phyloP scores from a whole-genome alignment of 1,140 invertebrate genomes.

The Penaeus japonicus region DNA sequence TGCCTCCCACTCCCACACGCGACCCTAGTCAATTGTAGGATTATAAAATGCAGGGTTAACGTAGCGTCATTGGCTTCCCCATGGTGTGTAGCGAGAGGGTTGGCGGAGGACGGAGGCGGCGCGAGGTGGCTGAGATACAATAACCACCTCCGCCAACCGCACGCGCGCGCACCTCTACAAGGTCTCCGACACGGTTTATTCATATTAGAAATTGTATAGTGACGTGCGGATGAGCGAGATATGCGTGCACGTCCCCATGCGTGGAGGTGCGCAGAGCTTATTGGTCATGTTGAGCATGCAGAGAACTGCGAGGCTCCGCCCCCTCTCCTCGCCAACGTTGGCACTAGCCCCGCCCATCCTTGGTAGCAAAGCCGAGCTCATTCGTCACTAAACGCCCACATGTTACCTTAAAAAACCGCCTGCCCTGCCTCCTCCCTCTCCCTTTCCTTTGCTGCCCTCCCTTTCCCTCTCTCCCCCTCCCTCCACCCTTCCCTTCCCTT shows the following conservation, averaged over 20 bases:
- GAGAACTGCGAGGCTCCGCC: constrained; percentile 10
- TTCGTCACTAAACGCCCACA: constrained; percentile 27
- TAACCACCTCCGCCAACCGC: background rate
- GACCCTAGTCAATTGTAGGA: constrained; percentile 13
- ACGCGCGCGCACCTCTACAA: background rate
- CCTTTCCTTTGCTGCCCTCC: background rate
- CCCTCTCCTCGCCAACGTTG: constrained; percentile 23
- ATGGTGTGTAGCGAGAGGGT: background rate
- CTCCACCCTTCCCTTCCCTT: too few species aligned
- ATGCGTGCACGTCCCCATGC: too few species aligned
- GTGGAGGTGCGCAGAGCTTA: background rate
- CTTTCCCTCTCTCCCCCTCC: constrained; percentile 3
- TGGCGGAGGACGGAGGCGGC: background rate
- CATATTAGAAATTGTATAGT: too few species aligned
- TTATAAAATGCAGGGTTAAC: background rate
- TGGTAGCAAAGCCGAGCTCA: background rate
- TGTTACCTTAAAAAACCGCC: background rate
- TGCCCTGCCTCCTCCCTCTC: constrained; percentile 13
- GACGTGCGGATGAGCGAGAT: too few species aligned
- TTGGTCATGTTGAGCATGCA: background rate
- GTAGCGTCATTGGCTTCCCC: background rate
- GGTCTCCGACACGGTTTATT: background rate
- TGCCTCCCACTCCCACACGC: background rate
- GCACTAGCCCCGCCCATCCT: background rate
- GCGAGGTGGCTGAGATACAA: background rate